A percentile compares a stretch with the other conserved stretches of the same genome.
Conservation (phyloP, 2,888 invertebrate species). For the Listrodromus nycthemerus region DNA sequence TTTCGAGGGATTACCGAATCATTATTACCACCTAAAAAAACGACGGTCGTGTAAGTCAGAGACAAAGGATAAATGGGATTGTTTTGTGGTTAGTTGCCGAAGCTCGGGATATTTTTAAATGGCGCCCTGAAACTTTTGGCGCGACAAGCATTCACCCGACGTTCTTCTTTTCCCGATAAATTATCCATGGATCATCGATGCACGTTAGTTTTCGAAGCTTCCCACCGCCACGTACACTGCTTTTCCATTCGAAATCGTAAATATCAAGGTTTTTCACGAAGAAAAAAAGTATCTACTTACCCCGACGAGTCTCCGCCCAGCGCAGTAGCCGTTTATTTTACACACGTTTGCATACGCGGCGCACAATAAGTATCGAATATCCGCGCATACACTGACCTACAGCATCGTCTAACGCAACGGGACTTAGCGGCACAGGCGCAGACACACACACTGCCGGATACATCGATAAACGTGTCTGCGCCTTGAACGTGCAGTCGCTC, state of each 20-base stretch:
- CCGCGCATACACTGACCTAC: constrained; percentile 5
- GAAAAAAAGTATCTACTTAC: neutral
- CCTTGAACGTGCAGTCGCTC: neutral
- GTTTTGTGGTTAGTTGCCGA: too few relatives aligned
- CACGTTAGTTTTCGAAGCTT: too few relatives aligned
- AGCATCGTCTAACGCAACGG: neutral
- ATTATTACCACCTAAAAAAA: too few relatives aligned
- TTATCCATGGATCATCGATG: too few relatives aligned
- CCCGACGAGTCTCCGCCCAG: neutral
- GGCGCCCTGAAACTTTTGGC: too few relatives aligned
- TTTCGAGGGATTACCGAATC: too few relatives aligned
- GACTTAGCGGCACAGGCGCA: neutral
- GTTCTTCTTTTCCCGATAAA: too few relatives aligned
- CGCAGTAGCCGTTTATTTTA: neutral
- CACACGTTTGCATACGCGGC: constrained; percentile 1
- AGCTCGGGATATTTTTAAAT: too few relatives aligned
- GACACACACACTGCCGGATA: constrained; percentile 11
- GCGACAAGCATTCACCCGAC: too few relatives aligned
- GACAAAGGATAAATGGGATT: too few relatives aligned
- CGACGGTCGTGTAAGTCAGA: too few relatives aligned
- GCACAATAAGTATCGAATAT: neutral
- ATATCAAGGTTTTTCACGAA: constrained; percentile 5
- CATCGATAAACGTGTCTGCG: neutral
- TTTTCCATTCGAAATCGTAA: neutral
- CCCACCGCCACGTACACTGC: neutral